These are phyloP conservation scores for Ptilonorhynchus violaceus DNA, from an alignment of 2,113 vertebrate genomes.

Conservation along the genomic window DNA sequence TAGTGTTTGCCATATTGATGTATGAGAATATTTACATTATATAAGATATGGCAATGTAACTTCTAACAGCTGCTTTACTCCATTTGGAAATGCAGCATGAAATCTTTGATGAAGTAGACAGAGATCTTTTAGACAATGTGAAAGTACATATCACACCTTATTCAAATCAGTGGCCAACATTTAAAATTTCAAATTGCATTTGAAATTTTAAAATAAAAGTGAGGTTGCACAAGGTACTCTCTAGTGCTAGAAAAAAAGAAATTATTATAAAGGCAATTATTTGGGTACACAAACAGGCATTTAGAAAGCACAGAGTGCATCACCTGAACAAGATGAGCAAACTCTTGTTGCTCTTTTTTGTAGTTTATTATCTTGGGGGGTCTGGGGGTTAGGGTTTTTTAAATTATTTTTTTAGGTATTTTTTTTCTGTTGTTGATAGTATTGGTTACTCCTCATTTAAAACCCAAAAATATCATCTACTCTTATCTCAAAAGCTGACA, in stretches of 20 bases:
- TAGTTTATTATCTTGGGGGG: too few species aligned
- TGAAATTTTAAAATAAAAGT: background rate
- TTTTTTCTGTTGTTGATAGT: background rate
- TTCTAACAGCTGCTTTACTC: background rate
- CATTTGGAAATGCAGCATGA: background rate
- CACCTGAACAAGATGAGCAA: background rate
- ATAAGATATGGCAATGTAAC: background rate
- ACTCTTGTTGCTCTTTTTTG: background rate
- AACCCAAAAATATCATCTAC: background rate
- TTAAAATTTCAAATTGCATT: background rate
- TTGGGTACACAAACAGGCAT: background rate
- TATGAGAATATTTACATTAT: background rate
- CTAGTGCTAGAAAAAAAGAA: background rate
- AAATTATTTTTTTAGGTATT: rapidly evolving
- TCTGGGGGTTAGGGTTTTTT: rapidly evolving
- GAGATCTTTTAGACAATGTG: background rate
- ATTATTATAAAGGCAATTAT: background rate
- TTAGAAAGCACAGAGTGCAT: background rate
- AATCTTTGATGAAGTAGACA: background rate
- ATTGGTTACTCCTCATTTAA: background rate
- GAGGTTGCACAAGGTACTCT: background rate
- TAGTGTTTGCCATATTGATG: background rate
- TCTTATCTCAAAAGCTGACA: background rate
- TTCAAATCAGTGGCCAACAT: background rate
- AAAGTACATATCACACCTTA: background rate